phyloP scores from a whole-genome alignment of 2,113 vertebrate species.

The Tyrannus savana region DNA sequence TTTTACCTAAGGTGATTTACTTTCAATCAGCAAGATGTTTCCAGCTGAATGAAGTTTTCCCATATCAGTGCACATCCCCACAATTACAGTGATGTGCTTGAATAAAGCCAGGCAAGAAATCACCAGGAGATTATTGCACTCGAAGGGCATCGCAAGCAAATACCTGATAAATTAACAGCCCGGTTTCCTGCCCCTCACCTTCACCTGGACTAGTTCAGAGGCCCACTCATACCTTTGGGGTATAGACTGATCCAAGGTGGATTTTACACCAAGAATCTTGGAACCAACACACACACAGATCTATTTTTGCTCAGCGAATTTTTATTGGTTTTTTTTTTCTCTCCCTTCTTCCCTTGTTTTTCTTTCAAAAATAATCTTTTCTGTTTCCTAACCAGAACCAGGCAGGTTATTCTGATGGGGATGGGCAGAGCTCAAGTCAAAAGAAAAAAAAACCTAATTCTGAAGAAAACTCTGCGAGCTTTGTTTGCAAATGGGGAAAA shows the following conservation, averaged over 20 bases:
- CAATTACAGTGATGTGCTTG: constrained; percentile 11
- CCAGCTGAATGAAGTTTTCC: constrained; percentile 27
- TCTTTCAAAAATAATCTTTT: neutral
- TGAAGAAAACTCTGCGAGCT: neutral
- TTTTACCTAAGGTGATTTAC: constrained; percentile 38
- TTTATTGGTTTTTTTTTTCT: neutral
- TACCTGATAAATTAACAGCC: neutral
- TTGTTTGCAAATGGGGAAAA: neutral
- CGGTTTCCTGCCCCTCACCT: neutral
- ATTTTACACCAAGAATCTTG: neutral
- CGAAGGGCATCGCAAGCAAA: neutral
- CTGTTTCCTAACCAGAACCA: neutral
- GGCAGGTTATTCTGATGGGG: neutral
- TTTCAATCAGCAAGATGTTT: constrained; percentile 27
- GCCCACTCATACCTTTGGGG: fast-evolving
- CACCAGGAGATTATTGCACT: neutral
- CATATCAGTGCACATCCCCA: neutral
- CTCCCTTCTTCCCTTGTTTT: neutral
- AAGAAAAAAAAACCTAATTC: neutral
- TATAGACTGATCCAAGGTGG: neutral
- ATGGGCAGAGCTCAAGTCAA: neutral
- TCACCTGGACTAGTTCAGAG: neutral
- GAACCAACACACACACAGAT: neutral
- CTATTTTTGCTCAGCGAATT: neutral
- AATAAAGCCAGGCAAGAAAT: constrained; percentile 12